Percentiles rank a stretch among this genome's conserved stretches.
Conservation (phyloP, 2,797 vertebrate genomes). For the Sebastes oblongus region DNA sequence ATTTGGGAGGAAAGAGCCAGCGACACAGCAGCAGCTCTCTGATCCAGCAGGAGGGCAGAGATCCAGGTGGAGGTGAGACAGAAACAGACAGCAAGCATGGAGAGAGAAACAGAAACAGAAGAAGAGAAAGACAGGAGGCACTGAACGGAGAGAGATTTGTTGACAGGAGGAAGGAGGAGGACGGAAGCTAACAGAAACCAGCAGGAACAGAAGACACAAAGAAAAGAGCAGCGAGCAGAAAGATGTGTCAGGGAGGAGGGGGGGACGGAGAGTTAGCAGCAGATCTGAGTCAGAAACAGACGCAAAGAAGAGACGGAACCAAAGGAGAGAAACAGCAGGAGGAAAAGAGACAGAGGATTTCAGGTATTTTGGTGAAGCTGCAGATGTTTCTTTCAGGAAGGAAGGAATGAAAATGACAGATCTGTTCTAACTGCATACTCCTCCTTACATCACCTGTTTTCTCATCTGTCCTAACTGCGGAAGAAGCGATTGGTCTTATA, state of each 20-base stretch:
- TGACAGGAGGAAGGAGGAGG: not conserved
- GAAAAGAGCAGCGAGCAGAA: not conserved
- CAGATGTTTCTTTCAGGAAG: not conserved
- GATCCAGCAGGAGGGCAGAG: constrained; percentile 26
- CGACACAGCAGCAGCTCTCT: constrained; percentile 10
- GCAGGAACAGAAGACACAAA: not conserved
- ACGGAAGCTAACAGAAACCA: not conserved
- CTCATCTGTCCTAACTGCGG: not conserved
- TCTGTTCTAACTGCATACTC: not conserved
- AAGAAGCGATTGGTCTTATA: not conserved
- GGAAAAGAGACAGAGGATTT: not conserved
- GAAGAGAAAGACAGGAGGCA: not conserved
- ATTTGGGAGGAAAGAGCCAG: constrained; percentile 1
- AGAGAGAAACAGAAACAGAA: not conserved
- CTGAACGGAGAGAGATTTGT: not conserved
- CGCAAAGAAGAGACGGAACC: not conserved
- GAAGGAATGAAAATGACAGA: not conserved
- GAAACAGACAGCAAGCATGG: not conserved
- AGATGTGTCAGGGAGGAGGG: not conserved
- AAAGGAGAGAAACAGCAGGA: not conserved
- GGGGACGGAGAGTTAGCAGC: not conserved
- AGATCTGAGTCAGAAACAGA: constrained; percentile 5
- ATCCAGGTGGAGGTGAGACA: not conserved
- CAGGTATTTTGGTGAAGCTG: not conserved
- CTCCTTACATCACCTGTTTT: not conserved